A percentile compares a stretch with the other conserved stretches of the same genome.
Evolutionary conservation across 2,888 invertebrate genomes (phyloP).

Genomic region (Trichacis sp.): DNA sequence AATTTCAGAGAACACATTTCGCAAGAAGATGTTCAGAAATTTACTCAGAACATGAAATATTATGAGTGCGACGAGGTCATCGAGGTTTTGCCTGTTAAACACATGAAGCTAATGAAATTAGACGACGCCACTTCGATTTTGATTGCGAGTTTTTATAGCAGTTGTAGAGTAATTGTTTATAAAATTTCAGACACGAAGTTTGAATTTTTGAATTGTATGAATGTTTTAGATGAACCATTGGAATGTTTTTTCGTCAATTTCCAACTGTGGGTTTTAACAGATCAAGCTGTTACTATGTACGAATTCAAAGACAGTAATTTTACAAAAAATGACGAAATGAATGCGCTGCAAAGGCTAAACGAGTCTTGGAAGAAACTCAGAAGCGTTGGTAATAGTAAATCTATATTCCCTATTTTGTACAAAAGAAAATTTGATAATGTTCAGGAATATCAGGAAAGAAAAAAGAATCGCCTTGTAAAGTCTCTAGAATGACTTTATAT

Average conservation of each 20-base stretch:
- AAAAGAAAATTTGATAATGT: slow-evolving; percentile 86
- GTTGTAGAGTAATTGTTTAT: slow-evolving; percentile 70
- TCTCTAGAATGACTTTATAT: slow-evolving; percentile 12
- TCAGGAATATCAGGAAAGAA: slow-evolving; percentile 82
- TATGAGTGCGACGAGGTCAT: slow-evolving; percentile 55
- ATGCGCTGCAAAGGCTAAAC: slow-evolving; percentile 48
- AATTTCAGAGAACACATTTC: slow-evolving; percentile 68
- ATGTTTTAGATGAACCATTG: slow-evolving; percentile 69
- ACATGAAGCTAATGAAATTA: slow-evolving; percentile 58
- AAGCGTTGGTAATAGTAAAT: slow-evolving; percentile 45
- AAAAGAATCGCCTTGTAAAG: slow-evolving; percentile 77
- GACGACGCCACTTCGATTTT: slow-evolving; percentile 68
- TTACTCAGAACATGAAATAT: slow-evolving; percentile 55
- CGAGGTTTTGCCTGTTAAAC: slow-evolving; percentile 67
- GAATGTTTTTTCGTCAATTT: slow-evolving; percentile 64
- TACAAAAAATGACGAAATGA: slow-evolving; percentile 49
- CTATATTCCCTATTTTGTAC: slow-evolving; percentile 72
- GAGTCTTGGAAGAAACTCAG: slow-evolving; percentile 52
- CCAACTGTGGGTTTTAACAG: slow-evolving; percentile 65
- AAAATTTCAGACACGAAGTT: slow-evolving; percentile 55
- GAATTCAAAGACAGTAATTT: slow-evolving; percentile 63
- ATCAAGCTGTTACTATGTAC: slow-evolving; percentile 62
- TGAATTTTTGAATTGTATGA: slow-evolving; percentile 65
- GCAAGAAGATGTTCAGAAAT: slow-evolving; percentile 51
- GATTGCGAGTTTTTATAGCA: slow-evolving; percentile 71